These are phyloP conservation scores for Diglossa brunneiventris DNA, from an alignment of 2,113 vertebrate genomes.

Conservation along the genomic window DNA sequence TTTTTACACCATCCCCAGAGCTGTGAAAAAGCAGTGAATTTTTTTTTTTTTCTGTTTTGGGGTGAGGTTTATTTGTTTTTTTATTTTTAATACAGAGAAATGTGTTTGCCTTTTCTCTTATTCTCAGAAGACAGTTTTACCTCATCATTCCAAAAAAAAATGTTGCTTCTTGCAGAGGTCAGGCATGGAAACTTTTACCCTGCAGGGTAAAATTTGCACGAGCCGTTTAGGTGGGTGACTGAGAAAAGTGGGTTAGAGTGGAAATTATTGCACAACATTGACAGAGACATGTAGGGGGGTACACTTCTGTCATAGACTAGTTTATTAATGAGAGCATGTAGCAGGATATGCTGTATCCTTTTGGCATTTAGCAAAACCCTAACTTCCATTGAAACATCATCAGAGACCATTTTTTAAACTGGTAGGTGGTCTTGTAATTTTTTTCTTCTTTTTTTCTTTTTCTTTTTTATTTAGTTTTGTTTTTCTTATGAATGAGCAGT, in stretches of 20 bases:
- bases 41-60: background rate
- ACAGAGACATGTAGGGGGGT: background rate
- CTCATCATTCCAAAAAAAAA: background rate
- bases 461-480: background rate
- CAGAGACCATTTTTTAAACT: background rate
- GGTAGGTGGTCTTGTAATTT: background rate
- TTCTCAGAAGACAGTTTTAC: background rate
- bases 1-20: background rate
- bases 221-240: background rate
- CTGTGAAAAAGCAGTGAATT: background rate
- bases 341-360: background rate
- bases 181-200: conserved; percentile 16
- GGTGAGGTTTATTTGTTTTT: accelerated
- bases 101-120: background rate
- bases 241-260: conserved; percentile 20
- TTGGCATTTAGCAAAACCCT: background rate
- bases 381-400: background rate
- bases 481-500: background rate
- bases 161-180: background rate
- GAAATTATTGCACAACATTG: conserved; percentile 17
- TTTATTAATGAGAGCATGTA: background rate
- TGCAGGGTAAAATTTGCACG: background rate
- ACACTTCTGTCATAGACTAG: background rate
- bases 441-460: background rate
- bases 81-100: background rate